Evolutionary conservation across 2,113 vertebrate genomes (phyloP).

Genomic region (Apeltes quadracus): DNA sequence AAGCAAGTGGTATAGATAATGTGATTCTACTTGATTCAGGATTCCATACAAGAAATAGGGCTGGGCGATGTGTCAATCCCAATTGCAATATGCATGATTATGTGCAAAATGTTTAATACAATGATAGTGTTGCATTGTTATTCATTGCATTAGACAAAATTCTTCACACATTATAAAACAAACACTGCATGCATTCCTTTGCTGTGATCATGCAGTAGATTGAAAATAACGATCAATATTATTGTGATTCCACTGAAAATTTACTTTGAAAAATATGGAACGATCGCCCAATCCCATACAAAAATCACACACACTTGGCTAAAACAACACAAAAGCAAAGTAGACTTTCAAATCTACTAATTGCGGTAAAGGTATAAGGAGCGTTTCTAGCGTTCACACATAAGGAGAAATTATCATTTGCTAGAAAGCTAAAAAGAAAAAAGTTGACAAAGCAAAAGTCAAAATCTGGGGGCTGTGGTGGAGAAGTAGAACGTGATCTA

Average conservation of each 20-base stretch:
- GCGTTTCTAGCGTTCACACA: constrained; percentile 36
- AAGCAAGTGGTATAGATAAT: constrained; percentile 41
- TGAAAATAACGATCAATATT: background rate
- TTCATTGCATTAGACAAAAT: background rate
- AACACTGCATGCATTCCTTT: background rate
- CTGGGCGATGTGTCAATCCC: constrained; percentile 44
- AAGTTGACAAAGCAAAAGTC: constrained; percentile 58
- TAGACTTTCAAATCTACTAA: constrained; percentile 40
- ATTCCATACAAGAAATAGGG: constrained; percentile 27
- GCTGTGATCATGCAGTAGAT: background rate
- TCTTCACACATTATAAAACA: background rate
- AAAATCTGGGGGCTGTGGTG: constrained; percentile 53
- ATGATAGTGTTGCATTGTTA: background rate
- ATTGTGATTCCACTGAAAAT: background rate
- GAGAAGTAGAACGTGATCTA: constrained; percentile 46
- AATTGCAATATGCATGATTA: background rate
- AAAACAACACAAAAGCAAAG: constrained; percentile 59
- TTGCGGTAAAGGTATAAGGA: constrained; percentile 42
- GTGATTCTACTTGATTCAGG: constrained; percentile 5
- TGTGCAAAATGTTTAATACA: background rate
- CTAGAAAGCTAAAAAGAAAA: constrained; percentile 54
- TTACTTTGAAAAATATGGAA: background rate
- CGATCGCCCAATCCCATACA: constrained; percentile 42
- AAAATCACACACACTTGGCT: constrained; percentile 22
- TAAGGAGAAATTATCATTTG: constrained; percentile 43